These are phyloP conservation scores for Cecidostiba fungosa DNA, from an alignment of 2,888 invertebrate genomes.

Conservation along the genomic window DNA sequence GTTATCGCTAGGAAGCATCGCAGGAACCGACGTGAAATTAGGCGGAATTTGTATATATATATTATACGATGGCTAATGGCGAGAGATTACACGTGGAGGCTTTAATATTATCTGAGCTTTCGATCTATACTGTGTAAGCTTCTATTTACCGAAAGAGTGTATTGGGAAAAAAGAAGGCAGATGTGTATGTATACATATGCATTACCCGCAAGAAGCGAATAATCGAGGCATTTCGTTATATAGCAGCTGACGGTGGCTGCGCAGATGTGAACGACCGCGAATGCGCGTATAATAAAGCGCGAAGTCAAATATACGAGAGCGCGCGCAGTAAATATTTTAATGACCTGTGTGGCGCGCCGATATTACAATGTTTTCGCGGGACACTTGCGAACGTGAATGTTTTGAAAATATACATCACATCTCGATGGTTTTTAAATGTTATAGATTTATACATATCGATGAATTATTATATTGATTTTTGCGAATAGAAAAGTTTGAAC, in stretches of 20 bases:
- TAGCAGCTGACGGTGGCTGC: not conserved
- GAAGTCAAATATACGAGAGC: not conserved
- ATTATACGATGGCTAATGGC: not conserved
- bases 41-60: constrained; percentile 39
- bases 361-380: not conserved
- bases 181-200: constrained; percentile 5
- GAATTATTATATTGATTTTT: too few species aligned
- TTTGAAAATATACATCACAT: not conserved
- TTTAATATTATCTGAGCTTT: not conserved
- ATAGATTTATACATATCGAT: too few species aligned
- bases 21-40: constrained; percentile 12
- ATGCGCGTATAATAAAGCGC: constrained; percentile 27
- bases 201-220: not conserved
- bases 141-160: not conserved
- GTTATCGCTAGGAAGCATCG: constrained; percentile 17
- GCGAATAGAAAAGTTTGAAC: too few species aligned
- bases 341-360: not conserved
- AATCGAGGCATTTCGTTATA: not conserved
- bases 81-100: not conserved
- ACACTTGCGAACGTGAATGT: not conserved
- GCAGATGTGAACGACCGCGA: constrained; percentile 48
- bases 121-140: not conserved
- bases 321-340: not conserved
- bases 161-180: too few species aligned
- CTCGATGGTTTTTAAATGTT: not conserved